Evolutionary conservation across 2,113 vertebrate species (phyloP).

Genomic region (Orycteropus afer): DNA sequence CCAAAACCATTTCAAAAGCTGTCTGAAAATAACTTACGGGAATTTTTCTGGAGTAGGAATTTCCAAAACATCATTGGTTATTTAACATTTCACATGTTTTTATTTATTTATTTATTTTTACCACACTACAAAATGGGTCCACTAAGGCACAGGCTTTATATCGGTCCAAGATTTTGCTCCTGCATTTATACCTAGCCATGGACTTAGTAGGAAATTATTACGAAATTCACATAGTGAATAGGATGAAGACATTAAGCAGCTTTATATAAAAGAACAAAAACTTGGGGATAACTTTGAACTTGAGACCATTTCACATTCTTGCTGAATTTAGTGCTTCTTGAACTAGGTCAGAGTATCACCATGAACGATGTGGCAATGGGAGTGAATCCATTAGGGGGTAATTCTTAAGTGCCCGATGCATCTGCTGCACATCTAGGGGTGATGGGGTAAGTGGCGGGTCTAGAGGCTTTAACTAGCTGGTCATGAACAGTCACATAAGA

Average conservation of each 20-base stretch:
- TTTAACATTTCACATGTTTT: neutral
- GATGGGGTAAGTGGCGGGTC: neutral
- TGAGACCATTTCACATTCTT: constrained; percentile 58
- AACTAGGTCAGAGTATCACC: constrained; percentile 78
- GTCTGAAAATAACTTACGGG: neutral
- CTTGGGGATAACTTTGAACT: constrained; percentile 73
- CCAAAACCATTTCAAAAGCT: constrained; percentile 3
- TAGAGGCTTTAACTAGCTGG: neutral
- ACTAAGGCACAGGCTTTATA: constrained; percentile 51
- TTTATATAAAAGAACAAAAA: constrained; percentile 79
- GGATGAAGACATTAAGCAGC: constrained; percentile 72
- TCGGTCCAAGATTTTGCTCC: constrained; percentile 51
- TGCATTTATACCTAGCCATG: constrained; percentile 73
- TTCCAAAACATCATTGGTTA: neutral
- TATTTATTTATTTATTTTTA: neutral
- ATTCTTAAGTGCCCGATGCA: constrained; percentile 1
- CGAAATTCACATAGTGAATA: constrained; percentile 72
- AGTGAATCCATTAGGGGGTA: constrained; percentile 38
- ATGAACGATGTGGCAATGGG: constrained; percentile 51
- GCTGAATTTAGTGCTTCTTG: constrained; percentile 77
- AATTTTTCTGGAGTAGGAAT: neutral
- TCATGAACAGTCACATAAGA: neutral
- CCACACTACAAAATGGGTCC: neutral
- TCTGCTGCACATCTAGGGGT: constrained; percentile 36
- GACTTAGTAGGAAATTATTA: constrained; percentile 79